A percentile compares a stretch with the other conserved stretches of the same genome.
These are phyloP conservation scores for Mayetiola destructor DNA, from an alignment of 2,888 invertebrate species.

Conservation along the genomic window DNA sequence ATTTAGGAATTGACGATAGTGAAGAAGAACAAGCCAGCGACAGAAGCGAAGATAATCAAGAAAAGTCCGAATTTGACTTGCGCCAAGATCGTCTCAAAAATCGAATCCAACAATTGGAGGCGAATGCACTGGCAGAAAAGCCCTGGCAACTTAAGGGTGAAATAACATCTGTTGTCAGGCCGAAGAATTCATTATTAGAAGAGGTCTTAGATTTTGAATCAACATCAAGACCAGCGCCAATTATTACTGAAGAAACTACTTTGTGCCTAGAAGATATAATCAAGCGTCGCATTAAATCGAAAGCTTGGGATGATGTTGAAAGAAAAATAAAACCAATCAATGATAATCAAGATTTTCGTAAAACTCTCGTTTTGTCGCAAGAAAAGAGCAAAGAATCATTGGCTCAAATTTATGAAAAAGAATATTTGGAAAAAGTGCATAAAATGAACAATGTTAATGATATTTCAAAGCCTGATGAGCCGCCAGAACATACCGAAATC, in stretches of 20 bases:
- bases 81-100: slow-evolving; percentile 56
- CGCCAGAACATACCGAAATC: slow-evolving; percentile 66
- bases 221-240: slow-evolving; percentile 67
- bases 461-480: slow-evolving; percentile 41
- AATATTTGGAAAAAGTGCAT: slow-evolving; percentile 56
- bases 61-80: slow-evolving; percentile 54
- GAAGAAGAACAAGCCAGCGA: slow-evolving; percentile 19
- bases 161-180: slow-evolving; percentile 58
- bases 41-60: slow-evolving; percentile 14
- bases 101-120: slow-evolving; percentile 55
- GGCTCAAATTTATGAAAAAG: slow-evolving; percentile 86
- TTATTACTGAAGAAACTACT: slow-evolving; percentile 85
- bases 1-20: slow-evolving; percentile 22
- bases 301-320: slow-evolving; percentile 87
- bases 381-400: slow-evolving; percentile 89
- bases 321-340: slow-evolving; percentile 73
- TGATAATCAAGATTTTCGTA: slow-evolving; percentile 70
- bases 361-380: slow-evolving; percentile 75
- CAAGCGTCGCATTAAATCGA: slow-evolving; percentile 79
- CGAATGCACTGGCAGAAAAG: slow-evolving; percentile 61
- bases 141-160: slow-evolving; percentile 93
- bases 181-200: slow-evolving; percentile 83
- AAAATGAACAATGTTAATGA: slow-evolving; percentile 28
- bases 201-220: slow-evolving; percentile 85
- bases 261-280: slow-evolving; percentile 79